These are phyloP conservation scores for Bos taurus DNA, from an alignment of 2,113 vertebrate genomes.

Conservation along the genomic window DNA sequence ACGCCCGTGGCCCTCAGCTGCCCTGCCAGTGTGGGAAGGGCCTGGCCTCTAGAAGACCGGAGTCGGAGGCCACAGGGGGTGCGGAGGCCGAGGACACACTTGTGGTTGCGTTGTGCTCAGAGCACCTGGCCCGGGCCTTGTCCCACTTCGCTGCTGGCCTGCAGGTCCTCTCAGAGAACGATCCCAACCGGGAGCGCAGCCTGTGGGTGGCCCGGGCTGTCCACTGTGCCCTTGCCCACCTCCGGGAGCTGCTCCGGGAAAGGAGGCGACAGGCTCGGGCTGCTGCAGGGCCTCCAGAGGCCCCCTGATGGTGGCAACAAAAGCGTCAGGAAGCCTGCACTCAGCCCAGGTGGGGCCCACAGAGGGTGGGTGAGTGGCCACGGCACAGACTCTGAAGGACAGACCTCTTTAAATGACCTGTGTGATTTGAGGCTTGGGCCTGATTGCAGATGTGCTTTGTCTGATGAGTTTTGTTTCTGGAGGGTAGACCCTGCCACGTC, in stretches of 20 bases:
- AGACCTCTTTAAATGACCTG: background rate
- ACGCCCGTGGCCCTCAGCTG: background rate
- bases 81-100: rapidly evolving
- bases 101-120: background rate
- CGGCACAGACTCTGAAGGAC: background rate
- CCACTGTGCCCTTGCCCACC: background rate
- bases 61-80: background rate
- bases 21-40: background rate
- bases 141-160: background rate
- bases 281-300: background rate
- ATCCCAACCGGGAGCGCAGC: conserved; percentile 12
- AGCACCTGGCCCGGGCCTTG: background rate
- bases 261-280: background rate
- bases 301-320: rapidly evolving
- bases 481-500: background rate
- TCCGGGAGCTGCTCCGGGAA: background rate
- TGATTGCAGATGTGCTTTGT: background rate
- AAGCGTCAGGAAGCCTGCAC: background rate
- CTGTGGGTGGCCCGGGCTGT: background rate
- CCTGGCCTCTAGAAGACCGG: background rate
- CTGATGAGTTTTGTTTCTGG: background rate
- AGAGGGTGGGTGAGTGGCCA: background rate
- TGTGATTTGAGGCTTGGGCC: background rate
- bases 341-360: background rate
- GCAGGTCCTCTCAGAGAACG: conserved; percentile 9